Percentiles rank a stretch among this genome's conserved stretches.
Conservation (phyloP, 2,113 vertebrate species). For the Sula dactylatra region DNA sequence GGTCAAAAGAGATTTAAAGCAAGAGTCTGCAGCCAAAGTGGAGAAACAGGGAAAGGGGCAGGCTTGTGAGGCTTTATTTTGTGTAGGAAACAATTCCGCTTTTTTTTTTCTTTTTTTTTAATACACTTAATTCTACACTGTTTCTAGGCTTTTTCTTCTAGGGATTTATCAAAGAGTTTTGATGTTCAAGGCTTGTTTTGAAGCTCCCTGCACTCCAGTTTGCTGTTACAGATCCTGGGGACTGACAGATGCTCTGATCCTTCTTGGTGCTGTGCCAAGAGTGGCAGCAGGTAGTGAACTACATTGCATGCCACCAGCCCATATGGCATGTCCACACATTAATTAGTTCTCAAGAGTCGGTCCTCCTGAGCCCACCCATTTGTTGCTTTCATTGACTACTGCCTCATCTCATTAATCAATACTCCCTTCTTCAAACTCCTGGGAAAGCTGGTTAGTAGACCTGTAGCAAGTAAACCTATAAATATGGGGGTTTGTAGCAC, state of each 20-base stretch:
- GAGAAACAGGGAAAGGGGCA: not conserved
- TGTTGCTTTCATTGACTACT: not conserved
- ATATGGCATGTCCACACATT: constrained; percentile 39
- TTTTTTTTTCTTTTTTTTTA: not conserved
- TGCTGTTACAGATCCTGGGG: not conserved
- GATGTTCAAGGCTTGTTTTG: not conserved
- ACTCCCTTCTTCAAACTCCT: not conserved
- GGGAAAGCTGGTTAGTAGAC: not conserved
- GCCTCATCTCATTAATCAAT: not conserved
- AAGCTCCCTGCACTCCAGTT: not conserved
- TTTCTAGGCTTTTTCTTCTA: not conserved
- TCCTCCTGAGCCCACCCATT: constrained; percentile 15
- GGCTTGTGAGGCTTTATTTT: not conserved
- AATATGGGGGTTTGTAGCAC: not conserved
- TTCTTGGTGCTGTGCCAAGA: constrained; percentile 10
- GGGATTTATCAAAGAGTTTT: not conserved
- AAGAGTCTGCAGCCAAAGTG: not conserved
- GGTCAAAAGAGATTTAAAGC: not conserved
- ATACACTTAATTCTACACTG: not conserved
- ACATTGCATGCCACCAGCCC: not conserved
- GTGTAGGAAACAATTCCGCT: not conserved
- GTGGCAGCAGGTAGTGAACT: constrained; percentile 32
- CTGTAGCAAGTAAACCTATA: not conserved
- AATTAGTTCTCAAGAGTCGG: constrained; percentile 22
- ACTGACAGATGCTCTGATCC: constrained; percentile 18